phyloP scores from a whole-genome alignment of 2,888 invertebrate species.

The Caenorhabditis sp. region DNA sequence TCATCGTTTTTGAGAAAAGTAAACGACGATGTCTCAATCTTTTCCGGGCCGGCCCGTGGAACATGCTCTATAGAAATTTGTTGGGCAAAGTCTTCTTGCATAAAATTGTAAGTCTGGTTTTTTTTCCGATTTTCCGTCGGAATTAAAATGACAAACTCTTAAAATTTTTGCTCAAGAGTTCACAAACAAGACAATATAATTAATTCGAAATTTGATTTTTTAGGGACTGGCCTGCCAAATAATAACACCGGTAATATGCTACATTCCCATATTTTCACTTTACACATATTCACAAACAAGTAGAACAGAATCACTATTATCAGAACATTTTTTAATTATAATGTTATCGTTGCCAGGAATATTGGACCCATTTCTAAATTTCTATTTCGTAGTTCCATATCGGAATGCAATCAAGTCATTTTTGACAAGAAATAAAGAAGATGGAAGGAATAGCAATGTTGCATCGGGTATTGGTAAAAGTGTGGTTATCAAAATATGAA shows the following conservation, averaged over 20 bases:
- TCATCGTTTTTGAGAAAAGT: too few species aligned
- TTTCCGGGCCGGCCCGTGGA: too few species aligned
- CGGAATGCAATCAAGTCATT: slow-evolving; percentile 23
- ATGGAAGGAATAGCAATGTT: slow-evolving; percentile 4
- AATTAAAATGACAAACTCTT: too few species aligned
- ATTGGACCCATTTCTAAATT: slow-evolving; percentile 28
- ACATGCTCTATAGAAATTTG: too few species aligned
- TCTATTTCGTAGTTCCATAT: slow-evolving; percentile 33
- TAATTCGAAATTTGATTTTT: too few species aligned
- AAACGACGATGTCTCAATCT: too few species aligned
- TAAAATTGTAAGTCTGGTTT: too few species aligned
- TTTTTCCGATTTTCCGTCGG: too few species aligned
- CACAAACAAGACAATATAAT: too few species aligned
- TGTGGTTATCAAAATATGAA: background rate
- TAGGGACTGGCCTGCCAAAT: slow-evolving; percentile 31
- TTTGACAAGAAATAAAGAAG: slow-evolving; percentile 12
- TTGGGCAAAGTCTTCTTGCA: too few species aligned
- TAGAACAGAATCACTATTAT: slow-evolving; percentile 18
- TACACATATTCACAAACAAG: slow-evolving; percentile 31
- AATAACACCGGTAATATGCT: slow-evolving; percentile 27
- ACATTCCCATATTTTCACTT: slow-evolving; percentile 31
- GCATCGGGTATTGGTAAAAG: background rate
- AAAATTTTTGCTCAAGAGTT: too few species aligned
- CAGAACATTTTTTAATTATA: slow-evolving; percentile 16
- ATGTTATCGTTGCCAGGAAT: slow-evolving; percentile 26